Evolutionary conservation across 1,140 invertebrate genomes (phyloP).

Genomic region (Harpegnathos saltator): DNA sequence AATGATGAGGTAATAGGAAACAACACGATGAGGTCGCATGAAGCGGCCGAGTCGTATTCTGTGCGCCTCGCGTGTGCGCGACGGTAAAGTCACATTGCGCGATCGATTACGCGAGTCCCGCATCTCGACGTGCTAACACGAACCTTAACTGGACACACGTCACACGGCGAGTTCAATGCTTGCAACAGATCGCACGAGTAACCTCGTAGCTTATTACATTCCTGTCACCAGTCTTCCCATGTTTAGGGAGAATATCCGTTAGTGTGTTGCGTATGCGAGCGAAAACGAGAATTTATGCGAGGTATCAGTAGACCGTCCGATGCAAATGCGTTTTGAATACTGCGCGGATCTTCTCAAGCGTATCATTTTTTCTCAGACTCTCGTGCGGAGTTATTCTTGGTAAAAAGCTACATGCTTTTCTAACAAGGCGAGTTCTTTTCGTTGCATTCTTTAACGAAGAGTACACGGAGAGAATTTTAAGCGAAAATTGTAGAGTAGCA

Average conservation of each 20-base stretch:
- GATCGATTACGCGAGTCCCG: constrained; percentile 54
- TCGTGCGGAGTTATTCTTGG: background rate
- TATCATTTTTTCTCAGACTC: constrained; percentile 14
- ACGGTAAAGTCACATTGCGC: constrained; percentile 24
- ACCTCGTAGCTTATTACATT: constrained; percentile 56
- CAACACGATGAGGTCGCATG: too few species aligned
- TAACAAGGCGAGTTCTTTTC: background rate
- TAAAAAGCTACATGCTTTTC: background rate
- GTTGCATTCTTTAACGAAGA: too few species aligned
- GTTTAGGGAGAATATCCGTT: constrained; percentile 69
- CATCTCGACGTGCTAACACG: constrained; percentile 36
- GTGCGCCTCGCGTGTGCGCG: background rate
- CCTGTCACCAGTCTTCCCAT: constrained; percentile 69
- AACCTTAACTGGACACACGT: constrained; percentile 63
- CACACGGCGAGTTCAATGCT: constrained; percentile 72
- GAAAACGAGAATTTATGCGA: constrained; percentile 12
- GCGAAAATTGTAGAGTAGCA: too few species aligned
- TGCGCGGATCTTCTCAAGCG: background rate
- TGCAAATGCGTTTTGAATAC: constrained; percentile 55
- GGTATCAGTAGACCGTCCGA: constrained; percentile 25
- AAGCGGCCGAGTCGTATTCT: too few species aligned
- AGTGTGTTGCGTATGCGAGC: constrained; percentile 55
- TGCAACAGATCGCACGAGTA: constrained; percentile 64
- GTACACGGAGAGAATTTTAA: too few species aligned
- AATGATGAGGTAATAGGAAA: too few species aligned